These are phyloP conservation scores for Chloroclystis v-ata DNA, from an alignment of 2,888 invertebrate species.

Conservation along the genomic window DNA sequence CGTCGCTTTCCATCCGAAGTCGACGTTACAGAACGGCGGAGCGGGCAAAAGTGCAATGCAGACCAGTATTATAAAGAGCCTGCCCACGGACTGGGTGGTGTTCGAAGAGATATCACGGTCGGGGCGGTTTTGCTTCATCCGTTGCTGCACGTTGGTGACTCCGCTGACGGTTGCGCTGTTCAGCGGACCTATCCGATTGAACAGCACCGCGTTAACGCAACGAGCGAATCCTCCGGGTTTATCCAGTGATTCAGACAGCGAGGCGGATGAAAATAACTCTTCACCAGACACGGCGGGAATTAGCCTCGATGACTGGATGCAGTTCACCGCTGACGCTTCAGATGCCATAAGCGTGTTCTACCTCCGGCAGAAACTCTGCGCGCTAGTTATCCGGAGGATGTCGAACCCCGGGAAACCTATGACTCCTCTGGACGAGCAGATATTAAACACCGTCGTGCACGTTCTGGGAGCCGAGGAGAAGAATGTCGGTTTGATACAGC, in stretches of 20 bases:
- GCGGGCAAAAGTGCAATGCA: conserved; percentile 50
- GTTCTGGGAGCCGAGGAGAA: conserved; percentile 85
- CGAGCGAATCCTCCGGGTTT: conserved; percentile 66
- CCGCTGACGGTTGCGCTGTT: conserved; percentile 89
- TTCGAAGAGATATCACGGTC: conserved; percentile 90
- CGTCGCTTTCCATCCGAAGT: conserved; percentile 79
- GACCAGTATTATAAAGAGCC: conserved; percentile 51
- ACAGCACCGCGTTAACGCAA: conserved; percentile 44
- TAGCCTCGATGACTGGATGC: conserved; percentile 86
- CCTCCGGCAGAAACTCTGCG: conserved; percentile 85
- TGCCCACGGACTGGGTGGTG: conserved; percentile 90
- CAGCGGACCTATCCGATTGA: conserved; percentile 82
- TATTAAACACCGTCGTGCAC: conserved; percentile 81
- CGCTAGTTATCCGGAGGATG: conserved; percentile 81
- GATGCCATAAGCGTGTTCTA: conserved; percentile 82
- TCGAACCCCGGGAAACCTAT: conserved; percentile 76
- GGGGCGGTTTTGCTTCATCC: conserved; percentile 83
- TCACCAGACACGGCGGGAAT: conserved; percentile 66
- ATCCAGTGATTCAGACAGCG: conserved; percentile 69
- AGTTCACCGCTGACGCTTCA: conserved; percentile 82
- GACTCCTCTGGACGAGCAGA: conserved; percentile 81
- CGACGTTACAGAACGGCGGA: conserved; percentile 79
- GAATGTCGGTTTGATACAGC: conserved; percentile 82
- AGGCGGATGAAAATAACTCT: conserved; percentile 58
- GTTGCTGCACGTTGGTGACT: conserved; percentile 89